A percentile compares a stretch with the other conserved stretches of the same genome.
These are phyloP conservation scores for Stenotaenia linearis DNA, from an alignment of 2,888 invertebrate species.

Conservation along the genomic window DNA sequence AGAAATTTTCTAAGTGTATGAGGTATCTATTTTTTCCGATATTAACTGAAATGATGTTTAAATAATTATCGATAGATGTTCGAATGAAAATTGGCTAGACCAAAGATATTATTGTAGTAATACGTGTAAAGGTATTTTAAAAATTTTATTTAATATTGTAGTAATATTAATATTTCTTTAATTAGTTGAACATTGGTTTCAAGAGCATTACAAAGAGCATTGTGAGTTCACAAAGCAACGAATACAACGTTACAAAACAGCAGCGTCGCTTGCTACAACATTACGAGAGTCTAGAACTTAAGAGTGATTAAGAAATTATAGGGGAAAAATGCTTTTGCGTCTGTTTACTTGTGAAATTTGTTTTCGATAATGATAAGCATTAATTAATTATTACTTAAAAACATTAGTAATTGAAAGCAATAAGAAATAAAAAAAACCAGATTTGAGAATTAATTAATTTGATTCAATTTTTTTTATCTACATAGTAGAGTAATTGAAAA, in stretches of 20 bases:
- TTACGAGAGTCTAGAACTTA: neutral
- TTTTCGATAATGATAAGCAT: neutral
- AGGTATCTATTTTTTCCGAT: neutral
- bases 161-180: neutral
- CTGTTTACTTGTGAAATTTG: neutral
- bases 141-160: too few relatives aligned
- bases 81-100: neutral
- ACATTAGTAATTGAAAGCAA: too few relatives aligned
- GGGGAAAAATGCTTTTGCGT: too few relatives aligned
- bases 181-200: neutral
- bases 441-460: too few relatives aligned
- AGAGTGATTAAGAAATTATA: too few relatives aligned
- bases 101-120: neutral
- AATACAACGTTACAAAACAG: neutral
- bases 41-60: neutral
- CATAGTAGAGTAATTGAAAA: too few relatives aligned
- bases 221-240: neutral
- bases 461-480: too few relatives aligned
- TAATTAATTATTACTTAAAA: too few relatives aligned
- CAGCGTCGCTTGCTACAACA: neutral
- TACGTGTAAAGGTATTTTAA: neutral
- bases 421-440: too few relatives aligned
- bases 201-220: neutral
- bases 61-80: neutral
- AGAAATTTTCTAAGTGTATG: neutral